Evolutionary conservation across 2,797 vertebrate genomes (phyloP).

Genomic region (Acanthurus leucopareius): DNA sequence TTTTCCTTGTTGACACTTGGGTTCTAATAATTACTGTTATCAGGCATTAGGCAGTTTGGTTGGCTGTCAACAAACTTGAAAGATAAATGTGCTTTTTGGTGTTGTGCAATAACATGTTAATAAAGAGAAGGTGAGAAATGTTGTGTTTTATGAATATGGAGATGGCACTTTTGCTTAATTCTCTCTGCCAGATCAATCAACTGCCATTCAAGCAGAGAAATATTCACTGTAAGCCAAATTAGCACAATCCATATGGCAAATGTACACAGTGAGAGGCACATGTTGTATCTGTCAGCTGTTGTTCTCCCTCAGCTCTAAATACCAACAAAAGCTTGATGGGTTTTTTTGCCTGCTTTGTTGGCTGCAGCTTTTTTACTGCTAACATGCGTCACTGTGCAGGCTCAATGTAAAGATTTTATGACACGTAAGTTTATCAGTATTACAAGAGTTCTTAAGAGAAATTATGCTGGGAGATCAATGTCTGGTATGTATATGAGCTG

Average conservation of each 20-base stretch:
- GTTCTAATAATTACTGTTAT: slow-evolving; percentile 32
- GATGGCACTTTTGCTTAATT: slow-evolving; percentile 10
- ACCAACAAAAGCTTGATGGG: too few relatives aligned
- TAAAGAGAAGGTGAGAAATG: slow-evolving; percentile 2
- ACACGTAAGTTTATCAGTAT: neutral
- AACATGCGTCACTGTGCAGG: neutral
- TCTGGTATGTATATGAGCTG: neutral
- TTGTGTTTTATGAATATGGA: slow-evolving; percentile 28
- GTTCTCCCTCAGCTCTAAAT: neutral
- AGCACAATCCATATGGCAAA: slow-evolving; percentile 9
- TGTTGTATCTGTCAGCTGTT: slow-evolving; percentile 26
- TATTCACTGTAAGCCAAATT: slow-evolving; percentile 7
- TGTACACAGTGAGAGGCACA: slow-evolving; percentile 5
- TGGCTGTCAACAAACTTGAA: slow-evolving; percentile 3
- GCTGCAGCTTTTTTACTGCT: neutral
- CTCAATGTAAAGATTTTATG: neutral
- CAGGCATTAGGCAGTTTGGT: slow-evolving; percentile 8
- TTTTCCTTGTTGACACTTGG: slow-evolving; percentile 16
- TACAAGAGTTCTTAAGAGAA: neutral
- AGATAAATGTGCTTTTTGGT: slow-evolving; percentile 16
- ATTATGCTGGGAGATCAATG: neutral
- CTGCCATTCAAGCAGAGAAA: slow-evolving; percentile 24
- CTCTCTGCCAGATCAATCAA: slow-evolving; percentile 27
- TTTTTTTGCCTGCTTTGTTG: neutral
- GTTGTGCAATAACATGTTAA: slow-evolving; percentile 8